Percentiles rank a stretch among this genome's conserved stretches.
These are phyloP conservation scores for Parambassis ranga DNA, from an alignment of 2,797 vertebrate species.

Conservation along the genomic window DNA sequence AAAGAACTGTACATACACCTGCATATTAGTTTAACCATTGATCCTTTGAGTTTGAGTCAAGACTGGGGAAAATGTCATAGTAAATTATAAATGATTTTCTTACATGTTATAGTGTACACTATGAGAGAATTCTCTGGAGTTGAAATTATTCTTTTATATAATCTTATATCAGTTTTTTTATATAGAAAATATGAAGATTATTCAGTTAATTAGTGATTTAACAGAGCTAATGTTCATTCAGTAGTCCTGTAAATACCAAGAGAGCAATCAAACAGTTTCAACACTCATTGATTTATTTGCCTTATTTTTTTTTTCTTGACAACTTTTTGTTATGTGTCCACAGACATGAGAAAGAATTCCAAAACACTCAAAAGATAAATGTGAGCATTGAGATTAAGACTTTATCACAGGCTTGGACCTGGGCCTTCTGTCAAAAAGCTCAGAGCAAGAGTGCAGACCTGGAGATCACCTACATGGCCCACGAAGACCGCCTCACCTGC, in stretches of 20 bases:
- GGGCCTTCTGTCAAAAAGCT: conserved; percentile 46
- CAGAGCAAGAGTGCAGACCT: conserved; percentile 44
- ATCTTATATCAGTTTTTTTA: too few relatives aligned
- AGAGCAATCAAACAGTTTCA: conserved; percentile 52
- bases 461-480: conserved; percentile 15
- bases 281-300: conserved; percentile 77
- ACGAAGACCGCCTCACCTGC: conserved; percentile 14
- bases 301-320: conserved; percentile 61
- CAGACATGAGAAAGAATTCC: conserved; percentile 80
- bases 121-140: neutral
- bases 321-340: conserved; percentile 80
- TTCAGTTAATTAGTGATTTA: neutral
- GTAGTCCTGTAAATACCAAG: too few relatives aligned
- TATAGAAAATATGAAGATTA: too few relatives aligned
- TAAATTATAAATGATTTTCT: too few relatives aligned
- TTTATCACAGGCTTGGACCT: conserved; percentile 58
- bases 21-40: too few relatives aligned
- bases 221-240: too few relatives aligned
- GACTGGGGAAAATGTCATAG: too few relatives aligned
- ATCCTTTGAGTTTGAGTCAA: neutral
- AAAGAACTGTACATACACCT: too few relatives aligned
- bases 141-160: neutral
- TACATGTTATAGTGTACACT: too few relatives aligned
- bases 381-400: conserved; percentile 76
- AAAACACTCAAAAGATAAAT: conserved; percentile 79